Percentiles rank a stretch among this genome's conserved stretches.
phyloP scores from a whole-genome alignment of 2,888 invertebrate genomes.

The Drosophila percnosoma region DNA sequence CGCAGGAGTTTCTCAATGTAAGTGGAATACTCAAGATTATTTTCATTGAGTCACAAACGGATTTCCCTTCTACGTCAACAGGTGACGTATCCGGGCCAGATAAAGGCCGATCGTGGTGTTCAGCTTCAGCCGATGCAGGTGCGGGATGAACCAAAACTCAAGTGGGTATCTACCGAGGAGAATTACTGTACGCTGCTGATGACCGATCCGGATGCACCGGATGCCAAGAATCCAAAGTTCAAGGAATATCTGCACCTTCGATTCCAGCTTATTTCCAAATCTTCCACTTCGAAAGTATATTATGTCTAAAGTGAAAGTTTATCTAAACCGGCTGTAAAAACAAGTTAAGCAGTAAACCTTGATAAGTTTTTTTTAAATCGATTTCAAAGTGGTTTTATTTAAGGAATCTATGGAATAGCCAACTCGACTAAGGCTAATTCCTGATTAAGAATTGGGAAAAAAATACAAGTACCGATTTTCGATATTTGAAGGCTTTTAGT shows the following conservation, averaged over 20 bases:
- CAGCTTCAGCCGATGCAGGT: slow-evolving; percentile 89
- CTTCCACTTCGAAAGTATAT: slow-evolving; percentile 38
- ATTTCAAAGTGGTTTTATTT: background rate
- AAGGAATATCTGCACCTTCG: slow-evolving; percentile 93
- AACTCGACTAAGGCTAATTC: background rate
- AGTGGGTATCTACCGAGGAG: slow-evolving; percentile 54
- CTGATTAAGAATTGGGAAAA: background rate
- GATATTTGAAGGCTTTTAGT: too few species aligned
- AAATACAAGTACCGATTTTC: too few species aligned
- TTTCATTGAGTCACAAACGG: background rate
- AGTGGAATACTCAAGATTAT: background rate
- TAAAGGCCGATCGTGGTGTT: slow-evolving; percentile 87
- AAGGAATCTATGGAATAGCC: background rate
- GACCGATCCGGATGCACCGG: slow-evolving; percentile 94
- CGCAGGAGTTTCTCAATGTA: slow-evolving; percentile 82
- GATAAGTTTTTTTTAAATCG: background rate
- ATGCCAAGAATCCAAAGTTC: slow-evolving; percentile 89
- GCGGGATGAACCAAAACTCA: slow-evolving; percentile 62
- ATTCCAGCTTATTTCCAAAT: slow-evolving; percentile 31
- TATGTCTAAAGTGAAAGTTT: background rate
- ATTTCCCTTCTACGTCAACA: slow-evolving; percentile 17
- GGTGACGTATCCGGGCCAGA: slow-evolving; percentile 82
- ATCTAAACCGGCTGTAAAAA: background rate
- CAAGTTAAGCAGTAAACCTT: background rate
- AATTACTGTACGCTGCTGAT: slow-evolving; percentile 74